phyloP scores from a whole-genome alignment of 2,888 invertebrate species.

The Boloria euphrosyne region DNA sequence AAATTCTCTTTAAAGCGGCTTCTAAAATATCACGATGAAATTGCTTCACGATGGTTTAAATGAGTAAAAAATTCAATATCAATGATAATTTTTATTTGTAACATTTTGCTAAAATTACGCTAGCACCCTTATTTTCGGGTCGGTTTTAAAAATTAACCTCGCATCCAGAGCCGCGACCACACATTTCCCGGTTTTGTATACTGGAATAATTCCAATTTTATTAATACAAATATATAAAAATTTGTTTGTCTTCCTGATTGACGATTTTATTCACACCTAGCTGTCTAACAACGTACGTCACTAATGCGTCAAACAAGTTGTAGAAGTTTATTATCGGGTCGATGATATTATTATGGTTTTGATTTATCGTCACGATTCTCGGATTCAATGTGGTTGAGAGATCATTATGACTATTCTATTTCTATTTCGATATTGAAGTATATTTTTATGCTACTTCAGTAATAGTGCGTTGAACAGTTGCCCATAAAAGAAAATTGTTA shows the following conservation, averaged over 20 bases:
- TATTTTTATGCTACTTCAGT: conserved; percentile 49
- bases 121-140: no score
- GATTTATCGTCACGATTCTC: conserved; percentile 70
- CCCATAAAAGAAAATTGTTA: no score
- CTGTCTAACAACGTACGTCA: conserved; percentile 25
- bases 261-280: conserved; percentile 1
- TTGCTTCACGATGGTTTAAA: not conserved
- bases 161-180: no score
- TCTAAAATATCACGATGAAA: conserved; percentile 11
- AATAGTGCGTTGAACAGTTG: no score
- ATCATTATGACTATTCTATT: conserved; percentile 69
- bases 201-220: conserved; percentile 9
- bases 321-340: conserved; percentile 47
- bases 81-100: no score
- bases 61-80: no score
- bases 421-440: conserved; percentile 57
- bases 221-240: not conserved
- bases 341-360: conserved; percentile 70
- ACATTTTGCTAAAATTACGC: no score
- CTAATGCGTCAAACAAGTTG: conserved; percentile 33
- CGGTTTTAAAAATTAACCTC: no score
- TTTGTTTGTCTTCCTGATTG: not conserved
- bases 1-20: conserved; percentile 11
- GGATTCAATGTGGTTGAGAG: conserved; percentile 64
- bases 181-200: not conserved